Evolutionary conservation across 2,888 invertebrate genomes (phyloP), one percentile per base, ranked within the genome.

Genomic region (Mallateleia sp.): DNA sequence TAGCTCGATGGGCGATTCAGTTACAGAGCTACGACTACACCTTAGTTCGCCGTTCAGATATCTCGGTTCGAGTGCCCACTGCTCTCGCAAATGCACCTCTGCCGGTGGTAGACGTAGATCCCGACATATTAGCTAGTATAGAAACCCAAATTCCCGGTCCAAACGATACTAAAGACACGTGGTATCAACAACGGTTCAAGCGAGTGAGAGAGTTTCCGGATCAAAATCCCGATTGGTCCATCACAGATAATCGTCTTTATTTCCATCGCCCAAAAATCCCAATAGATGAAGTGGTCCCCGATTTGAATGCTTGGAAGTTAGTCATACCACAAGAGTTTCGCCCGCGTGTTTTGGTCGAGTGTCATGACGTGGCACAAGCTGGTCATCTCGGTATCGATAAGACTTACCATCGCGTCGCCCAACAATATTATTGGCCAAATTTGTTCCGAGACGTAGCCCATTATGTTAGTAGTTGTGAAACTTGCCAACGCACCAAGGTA

Each of bases 1-100:
- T 89, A 14, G 89, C 87, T 6, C 7, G 89, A 3, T 91, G 89
- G 69, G 24, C 18, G 3, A 22, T 69, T 1, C 25, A 34, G 34
- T 9, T 52, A 1, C 69, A 69, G 32, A 11, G 52, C 11, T 38
- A 38, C 14, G 38, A 38, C 38, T 38, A 11, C 14, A 11, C 5
- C 11, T 11, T 38, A 9, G 11, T 8, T 11, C 14, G 38, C 8
- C 38, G 14, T 2, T 9, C 38, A 2, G 14, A 38, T 11, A 38
- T 11, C 14, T 38, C 38, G 38, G 5, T 11, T 38, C 38, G 38
- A 38, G 38, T 38, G 8, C 38, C 38, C 8, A 38, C 8, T 38
- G 38, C 38, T 8, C 38, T 38, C 38, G 14, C 11, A n/a, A n/a
- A n/a, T n/a, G n/a, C n/a, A n/a, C n/a, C n/a, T n/a, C n/a, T n/a